These are phyloP conservation scores for Eupithecia inturbata DNA, from an alignment of 2,888 invertebrate species.

Conservation along the genomic window DNA sequence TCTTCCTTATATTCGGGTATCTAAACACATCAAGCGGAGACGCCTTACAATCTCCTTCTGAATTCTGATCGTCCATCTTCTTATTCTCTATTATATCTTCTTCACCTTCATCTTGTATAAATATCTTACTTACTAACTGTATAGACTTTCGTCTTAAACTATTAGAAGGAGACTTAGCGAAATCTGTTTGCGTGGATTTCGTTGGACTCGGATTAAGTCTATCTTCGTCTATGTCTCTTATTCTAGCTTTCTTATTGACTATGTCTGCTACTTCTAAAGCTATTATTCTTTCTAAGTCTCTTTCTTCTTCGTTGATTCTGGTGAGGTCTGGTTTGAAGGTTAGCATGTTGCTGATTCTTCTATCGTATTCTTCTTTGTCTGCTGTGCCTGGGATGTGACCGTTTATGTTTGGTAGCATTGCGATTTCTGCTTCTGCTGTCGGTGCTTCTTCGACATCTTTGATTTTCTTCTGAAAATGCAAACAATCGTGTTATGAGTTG, in stretches of 20 bases:
- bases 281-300: constrained; percentile 62
- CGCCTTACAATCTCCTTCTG: constrained; percentile 80
- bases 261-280: constrained; percentile 69
- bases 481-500: too few species aligned
- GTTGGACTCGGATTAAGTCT: constrained; percentile 43
- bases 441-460: constrained; percentile 63
- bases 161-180: constrained; percentile 57
- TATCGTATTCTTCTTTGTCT: constrained; percentile 60
- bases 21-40: constrained; percentile 86
- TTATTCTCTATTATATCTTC: constrained; percentile 67
- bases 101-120: constrained; percentile 61
- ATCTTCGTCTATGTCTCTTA: constrained; percentile 52
- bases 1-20: constrained; percentile 87
- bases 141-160: constrained; percentile 71
- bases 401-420: constrained; percentile 60
- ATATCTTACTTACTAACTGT: constrained; percentile 68
- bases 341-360: constrained; percentile 73
- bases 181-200: constrained; percentile 67
- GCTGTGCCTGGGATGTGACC: constrained; percentile 57
- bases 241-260: constrained; percentile 60
- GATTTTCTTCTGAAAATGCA: constrained; percentile 65
- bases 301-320: constrained; percentile 62
- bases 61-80: constrained; percentile 74
- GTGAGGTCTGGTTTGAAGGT: constrained; percentile 67
- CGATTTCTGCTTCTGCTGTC: constrained; percentile 55